These are phyloP conservation scores for Apostichopus californicus DNA, from an alignment of 35 echinoderm and acorn worm genomes.

Conservation along the genomic window DNA sequence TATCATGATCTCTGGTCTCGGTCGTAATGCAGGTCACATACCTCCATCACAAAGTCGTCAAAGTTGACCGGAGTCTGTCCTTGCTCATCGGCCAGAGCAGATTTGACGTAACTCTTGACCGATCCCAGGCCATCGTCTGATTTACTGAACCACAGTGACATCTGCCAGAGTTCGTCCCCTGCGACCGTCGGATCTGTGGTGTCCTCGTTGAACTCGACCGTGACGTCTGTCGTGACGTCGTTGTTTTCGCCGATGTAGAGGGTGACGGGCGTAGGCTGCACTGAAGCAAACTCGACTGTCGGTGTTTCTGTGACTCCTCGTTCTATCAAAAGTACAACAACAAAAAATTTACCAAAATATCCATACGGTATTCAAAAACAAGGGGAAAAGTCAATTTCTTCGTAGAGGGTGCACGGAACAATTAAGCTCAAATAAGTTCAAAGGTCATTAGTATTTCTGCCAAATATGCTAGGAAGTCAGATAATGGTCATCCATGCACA, in stretches of 20 bases:
- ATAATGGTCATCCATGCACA: no score
- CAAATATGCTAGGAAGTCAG: no score
- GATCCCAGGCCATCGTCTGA: constrained; percentile 17
- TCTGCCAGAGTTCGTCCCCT: constrained; percentile 43
- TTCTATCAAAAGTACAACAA: background rate
- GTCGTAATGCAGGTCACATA: background rate
- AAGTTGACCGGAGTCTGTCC: constrained; percentile 38
- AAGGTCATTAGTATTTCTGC: no score
- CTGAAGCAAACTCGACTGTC: constrained; percentile 27
- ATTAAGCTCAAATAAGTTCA: no score
- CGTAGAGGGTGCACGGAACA: no score
- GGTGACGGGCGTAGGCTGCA: constrained; percentile 35
- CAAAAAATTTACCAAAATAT: no score
- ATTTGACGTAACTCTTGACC: constrained; percentile 33
- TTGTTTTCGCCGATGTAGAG: constrained; percentile 43
- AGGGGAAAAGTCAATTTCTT: no score
- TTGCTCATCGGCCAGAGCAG: constrained; percentile 9
- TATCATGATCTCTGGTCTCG: no score
- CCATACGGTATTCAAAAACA: no score
- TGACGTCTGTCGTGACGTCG: constrained; percentile 19
- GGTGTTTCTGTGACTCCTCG: background rate
- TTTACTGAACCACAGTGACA: constrained; percentile 50
- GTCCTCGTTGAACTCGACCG: constrained; percentile 30
- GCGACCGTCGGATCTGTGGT: constrained; percentile 19
- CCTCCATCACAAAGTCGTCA: constrained; percentile 47